phyloP scores from a whole-genome alignment of 30 jellyfish, hydroid and myxozoan genomes.

The Cassiopea xamachana region DNA sequence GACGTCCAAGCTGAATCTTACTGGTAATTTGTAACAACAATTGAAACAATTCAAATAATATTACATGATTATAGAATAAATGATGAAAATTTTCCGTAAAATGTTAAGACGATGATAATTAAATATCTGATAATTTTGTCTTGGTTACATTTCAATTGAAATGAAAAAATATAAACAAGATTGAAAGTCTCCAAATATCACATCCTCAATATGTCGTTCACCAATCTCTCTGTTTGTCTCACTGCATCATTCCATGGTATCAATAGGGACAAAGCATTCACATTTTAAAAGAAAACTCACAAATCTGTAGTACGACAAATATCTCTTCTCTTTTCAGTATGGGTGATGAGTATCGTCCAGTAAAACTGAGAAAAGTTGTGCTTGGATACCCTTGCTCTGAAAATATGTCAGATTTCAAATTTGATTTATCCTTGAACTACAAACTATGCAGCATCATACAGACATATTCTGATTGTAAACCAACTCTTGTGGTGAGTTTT shows the following conservation, averaged over 20 bases:
- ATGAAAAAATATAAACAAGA: too few species aligned
- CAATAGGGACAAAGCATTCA: too few species aligned
- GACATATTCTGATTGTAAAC: slow-evolving; percentile 96
- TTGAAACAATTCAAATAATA: neutral
- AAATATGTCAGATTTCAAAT: slow-evolving; percentile 87
- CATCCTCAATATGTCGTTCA: too few species aligned
- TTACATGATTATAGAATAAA: neutral
- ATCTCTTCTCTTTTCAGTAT: slow-evolving; percentile 41
- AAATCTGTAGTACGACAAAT: too few species aligned
- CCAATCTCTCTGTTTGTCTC: too few species aligned
- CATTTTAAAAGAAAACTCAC: too few species aligned
- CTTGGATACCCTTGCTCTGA: slow-evolving; percentile 95
- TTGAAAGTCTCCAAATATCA: too few species aligned
- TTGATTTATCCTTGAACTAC: slow-evolving; percentile 93
- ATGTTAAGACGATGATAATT: too few species aligned
- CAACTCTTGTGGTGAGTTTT: slow-evolving; percentile 90
- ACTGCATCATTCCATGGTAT: too few species aligned
- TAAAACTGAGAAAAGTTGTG: slow-evolving; percentile 81
- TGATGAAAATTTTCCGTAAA: neutral
- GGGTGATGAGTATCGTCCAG: slow-evolving; percentile 98
- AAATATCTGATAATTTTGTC: too few species aligned
- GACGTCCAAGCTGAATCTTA: slow-evolving; percentile 54
- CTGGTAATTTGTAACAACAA: slow-evolving; percentile 15
- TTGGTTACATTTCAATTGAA: too few species aligned
- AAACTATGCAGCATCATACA: slow-evolving; percentile 90